These are phyloP conservation scores for Drosophila varians DNA, from an alignment of 1,140 invertebrate species.

Conservation along the genomic window DNA sequence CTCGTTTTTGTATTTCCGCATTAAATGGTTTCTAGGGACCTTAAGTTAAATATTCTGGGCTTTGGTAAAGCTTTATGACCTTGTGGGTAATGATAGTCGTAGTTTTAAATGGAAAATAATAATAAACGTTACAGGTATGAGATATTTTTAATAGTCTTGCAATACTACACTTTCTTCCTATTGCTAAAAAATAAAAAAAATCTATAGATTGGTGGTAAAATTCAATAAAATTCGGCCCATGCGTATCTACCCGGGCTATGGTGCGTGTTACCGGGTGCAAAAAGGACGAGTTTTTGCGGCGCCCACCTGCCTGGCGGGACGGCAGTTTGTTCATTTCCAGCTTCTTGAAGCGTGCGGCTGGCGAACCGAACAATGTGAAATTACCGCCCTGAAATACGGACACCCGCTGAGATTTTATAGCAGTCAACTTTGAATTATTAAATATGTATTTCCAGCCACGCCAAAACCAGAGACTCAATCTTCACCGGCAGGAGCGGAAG, in stretches of 20 bases:
- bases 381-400: constrained; percentile 73
- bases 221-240: background rate
- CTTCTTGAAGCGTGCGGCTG: constrained; percentile 3
- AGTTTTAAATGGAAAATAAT: too few species aligned
- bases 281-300: constrained; percentile 30
- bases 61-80: too few species aligned
- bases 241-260: background rate
- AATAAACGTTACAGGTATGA: too few species aligned
- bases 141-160: too few species aligned
- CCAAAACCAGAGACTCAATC: constrained; percentile 57
- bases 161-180: too few species aligned
- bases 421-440: constrained; percentile 80
- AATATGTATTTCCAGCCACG: constrained; percentile 71
- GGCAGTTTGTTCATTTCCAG: constrained; percentile 26
- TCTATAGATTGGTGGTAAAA: too few species aligned
- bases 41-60: background rate
- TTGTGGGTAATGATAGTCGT: too few species aligned
- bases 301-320: constrained; percentile 53
- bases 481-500: constrained; percentile 10
- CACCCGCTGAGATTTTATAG: constrained; percentile 80
- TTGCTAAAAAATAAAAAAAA: too few species aligned
- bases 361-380: constrained; percentile 69
- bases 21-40: background rate
- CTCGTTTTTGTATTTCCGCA: constrained; percentile 9
- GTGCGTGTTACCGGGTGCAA: constrained; percentile 13